Evolutionary conservation across 2,797 vertebrate genomes (phyloP), one percentile per base, ranked within the genome.

Genomic region (Leucoraja ocellata): DNA sequence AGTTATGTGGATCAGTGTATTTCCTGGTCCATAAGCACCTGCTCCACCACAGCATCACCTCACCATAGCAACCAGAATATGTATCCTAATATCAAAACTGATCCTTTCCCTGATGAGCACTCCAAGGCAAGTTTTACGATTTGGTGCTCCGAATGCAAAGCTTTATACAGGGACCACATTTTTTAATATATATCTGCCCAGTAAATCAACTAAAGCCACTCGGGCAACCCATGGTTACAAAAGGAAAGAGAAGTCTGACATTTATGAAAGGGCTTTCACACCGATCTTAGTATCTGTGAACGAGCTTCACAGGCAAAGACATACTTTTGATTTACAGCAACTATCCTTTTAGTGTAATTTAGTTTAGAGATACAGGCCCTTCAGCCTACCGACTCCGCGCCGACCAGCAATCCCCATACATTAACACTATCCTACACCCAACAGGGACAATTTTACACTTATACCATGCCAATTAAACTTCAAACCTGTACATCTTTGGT

Each of bases 41-140:
- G 84, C 32, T 88, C 1, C n/a, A 68, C 16, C 36, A 14, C 16
- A 21, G n/a, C 63, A 36, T 16, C 18, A 18, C 2, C n/a, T 68
- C 84, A 88, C 84, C 84, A 88, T 88, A 68, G 84, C 84, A 88
- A 88, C 84, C 84, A 88, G 16, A 68, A 65, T 68, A 68, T 61
- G 32, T 68, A 88, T 21, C 84, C 61, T 16, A 88, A 68, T 65
- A 36, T 88, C 61, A 68, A 32, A 88, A 68, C 32, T 88, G 61
- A 88, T 21, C n/a, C 61, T 68, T 32, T 65, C 61, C 63, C n/a
- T 88, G 84, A 36, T 8, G 32, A 68, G 28, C n/a, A 68, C 28
- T 32, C 58, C 61, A 88, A 88, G 11, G 61, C 18, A 65, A 68
- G 65, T 68, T 36, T 68, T 21, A 36, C 8, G 84, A 88, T 68